Conservation (phyloP, 2,888 invertebrate species). For the Lutraria lutraria region DNA sequence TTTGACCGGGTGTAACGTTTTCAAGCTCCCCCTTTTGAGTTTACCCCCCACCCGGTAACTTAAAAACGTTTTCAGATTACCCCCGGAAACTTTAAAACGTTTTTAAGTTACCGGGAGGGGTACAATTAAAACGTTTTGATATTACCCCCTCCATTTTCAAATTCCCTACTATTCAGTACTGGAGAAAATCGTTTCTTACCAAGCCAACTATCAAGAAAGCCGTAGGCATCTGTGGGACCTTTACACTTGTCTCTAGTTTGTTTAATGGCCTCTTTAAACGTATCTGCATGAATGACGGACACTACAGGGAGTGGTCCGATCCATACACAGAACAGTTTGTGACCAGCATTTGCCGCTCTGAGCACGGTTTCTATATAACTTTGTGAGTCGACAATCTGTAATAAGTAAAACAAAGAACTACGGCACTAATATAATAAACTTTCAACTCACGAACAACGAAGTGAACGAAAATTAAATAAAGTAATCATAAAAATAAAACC, state of each 20-base stretch:
- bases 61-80: no score
- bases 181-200: neutral
- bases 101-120: no score
- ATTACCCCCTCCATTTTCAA: no score
- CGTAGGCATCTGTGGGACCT: conserved; percentile 41
- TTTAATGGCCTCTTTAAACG: conserved; percentile 30
- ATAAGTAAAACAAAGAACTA: neutral
- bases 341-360: neutral
- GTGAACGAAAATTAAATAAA: neutral
- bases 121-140: no score
- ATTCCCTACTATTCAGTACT: no score
- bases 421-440: neutral
- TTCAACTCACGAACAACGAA: neutral
- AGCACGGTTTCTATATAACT: neutral
- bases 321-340: conserved; percentile 24
- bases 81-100: no score
- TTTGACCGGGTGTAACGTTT: no score
- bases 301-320: conserved; percentile 47
- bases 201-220: conserved; percentile 31
- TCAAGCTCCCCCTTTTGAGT: no score
- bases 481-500: no score
- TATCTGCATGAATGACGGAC: conserved; percentile 48
- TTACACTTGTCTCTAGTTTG: conserved; percentile 27
- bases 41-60: no score
- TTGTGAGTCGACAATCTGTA: neutral